phyloP scores from a whole-genome alignment of 2,888 invertebrate species.

The Lypha dubia region DNA sequence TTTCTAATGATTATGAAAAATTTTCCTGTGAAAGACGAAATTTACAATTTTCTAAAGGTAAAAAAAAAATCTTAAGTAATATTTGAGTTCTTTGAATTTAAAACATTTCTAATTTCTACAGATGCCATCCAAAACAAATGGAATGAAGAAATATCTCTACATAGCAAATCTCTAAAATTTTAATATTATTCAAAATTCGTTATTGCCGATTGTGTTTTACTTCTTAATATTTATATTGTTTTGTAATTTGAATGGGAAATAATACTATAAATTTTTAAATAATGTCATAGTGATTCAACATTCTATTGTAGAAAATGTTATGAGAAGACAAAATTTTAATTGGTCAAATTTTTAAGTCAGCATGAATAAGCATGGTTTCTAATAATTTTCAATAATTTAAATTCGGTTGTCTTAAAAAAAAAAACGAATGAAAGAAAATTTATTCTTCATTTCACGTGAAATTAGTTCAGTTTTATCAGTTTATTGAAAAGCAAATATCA shows the following conservation, averaged over 20 bases:
- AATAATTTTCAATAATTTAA: background rate
- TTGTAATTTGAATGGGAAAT: conserved; percentile 25
- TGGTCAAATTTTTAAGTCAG: background rate
- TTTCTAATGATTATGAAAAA: too few relatives aligned
- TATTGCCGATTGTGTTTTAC: background rate
- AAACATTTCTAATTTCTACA: too few relatives aligned
- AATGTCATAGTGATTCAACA: conserved; percentile 35
- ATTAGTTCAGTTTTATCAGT: background rate
- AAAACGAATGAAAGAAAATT: too few relatives aligned
- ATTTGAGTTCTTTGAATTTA: too few relatives aligned
- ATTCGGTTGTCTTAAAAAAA: too few relatives aligned
- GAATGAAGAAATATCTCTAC: too few relatives aligned
- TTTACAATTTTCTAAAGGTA: too few relatives aligned
- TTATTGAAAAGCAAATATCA: too few relatives aligned
- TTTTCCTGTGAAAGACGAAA: too few relatives aligned
- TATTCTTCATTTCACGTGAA: background rate
- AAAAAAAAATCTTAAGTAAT: too few relatives aligned
- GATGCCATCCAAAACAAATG: too few relatives aligned
- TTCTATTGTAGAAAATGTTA: background rate
- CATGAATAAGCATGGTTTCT: background rate
- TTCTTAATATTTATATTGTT: background rate
- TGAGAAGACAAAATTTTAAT: conserved; percentile 28
- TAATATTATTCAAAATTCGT: background rate
- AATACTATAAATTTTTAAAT: conserved; percentile 35
- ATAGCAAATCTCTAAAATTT: too few relatives aligned